Base-by-base conservation (phyloP, 2,888 invertebrate species). In the Creontiades dilutus region DNA sequence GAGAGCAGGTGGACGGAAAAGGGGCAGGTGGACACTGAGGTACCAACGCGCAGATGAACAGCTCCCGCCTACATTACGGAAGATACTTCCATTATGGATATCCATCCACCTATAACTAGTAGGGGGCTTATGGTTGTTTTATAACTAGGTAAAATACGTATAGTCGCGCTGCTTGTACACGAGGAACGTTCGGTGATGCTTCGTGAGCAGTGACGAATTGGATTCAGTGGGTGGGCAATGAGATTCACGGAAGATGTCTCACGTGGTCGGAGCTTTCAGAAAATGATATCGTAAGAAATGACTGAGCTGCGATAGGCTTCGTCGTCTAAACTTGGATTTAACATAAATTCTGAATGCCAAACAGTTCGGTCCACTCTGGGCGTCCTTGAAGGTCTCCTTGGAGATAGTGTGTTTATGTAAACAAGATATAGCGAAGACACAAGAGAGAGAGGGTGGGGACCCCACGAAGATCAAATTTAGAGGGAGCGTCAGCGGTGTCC, bases 331-430 rank as follows among this genome's bases (percentile, higher is more conserved):
- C 68, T 68, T 23, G 23, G 68, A 68, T 68, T 23, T 23, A 23
- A 68, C 68, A 68, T 23, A 68, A 68, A 23, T 68, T 13, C 68
- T 68, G 68, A 68, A 68, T 68, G 27, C 68, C 68, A 68, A 68
- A 23, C 68, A 68, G 68, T 68, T 68, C 68, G 68, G 78, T 78
- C 37, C n/a, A 47, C 78, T 46, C 47, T 78, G 78, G 76, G 19
- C 78, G 46, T 78, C 78, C 78, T 78, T 47, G 78, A 16, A 46
- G 78, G 78, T 47, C 47, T 16, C 78, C 78, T 78, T 78, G 78
- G 78, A 47, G 78, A 78, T 37, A 78, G 47, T 37, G 75, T 75
- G 78, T 78, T 78, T 78, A 47, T 78, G 47, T 78, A 78, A 78
- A 78, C 78, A 78, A 78, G 78, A 68, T 23, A 23, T 68, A 68